These are phyloP conservation scores for Hirundichthys speculiger DNA, from an alignment of 2,113 vertebrate genomes.

Conservation along the genomic window DNA sequence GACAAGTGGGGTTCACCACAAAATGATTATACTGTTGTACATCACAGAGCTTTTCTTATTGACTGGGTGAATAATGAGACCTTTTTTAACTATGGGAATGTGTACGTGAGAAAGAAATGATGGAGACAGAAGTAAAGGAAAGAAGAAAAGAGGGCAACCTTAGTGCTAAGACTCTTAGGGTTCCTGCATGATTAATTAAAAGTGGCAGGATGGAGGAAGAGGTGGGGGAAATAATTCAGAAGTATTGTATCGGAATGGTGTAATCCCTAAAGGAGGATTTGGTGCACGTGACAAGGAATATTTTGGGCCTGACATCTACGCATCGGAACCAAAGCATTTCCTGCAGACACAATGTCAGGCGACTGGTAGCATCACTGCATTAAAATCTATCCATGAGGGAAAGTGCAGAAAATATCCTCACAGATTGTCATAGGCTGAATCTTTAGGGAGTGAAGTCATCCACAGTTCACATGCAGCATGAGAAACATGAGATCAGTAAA, in stretches of 20 bases:
- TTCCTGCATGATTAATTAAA: slow-evolving; percentile 66
- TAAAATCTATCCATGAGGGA: too few species aligned
- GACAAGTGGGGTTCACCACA: neutral
- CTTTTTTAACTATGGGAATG: slow-evolving; percentile 13
- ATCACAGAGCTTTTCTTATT: slow-evolving; percentile 19
- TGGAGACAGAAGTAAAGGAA: slow-evolving; percentile 29
- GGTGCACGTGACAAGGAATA: slow-evolving; percentile 18
- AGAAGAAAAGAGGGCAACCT: slow-evolving; percentile 38
- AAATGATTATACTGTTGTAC: slow-evolving; percentile 30
- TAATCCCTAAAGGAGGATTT: slow-evolving; percentile 43
- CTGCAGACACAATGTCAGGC: too few species aligned
- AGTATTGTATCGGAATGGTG: slow-evolving; percentile 51
- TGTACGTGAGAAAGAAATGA: slow-evolving; percentile 5
- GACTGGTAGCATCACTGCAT: too few species aligned
- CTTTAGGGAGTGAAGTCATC: too few species aligned
- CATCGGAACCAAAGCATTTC: neutral
- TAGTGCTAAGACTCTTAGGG: slow-evolving; percentile 47
- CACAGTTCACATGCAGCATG: too few species aligned
- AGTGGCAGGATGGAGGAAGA: slow-evolving; percentile 7
- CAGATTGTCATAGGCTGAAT: too few species aligned
- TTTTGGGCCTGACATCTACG: slow-evolving; percentile 27
- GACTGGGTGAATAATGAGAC: slow-evolving; percentile 51
- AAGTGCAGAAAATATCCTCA: too few species aligned
- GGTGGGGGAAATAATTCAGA: slow-evolving; percentile 44
- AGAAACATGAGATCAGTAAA: too few species aligned